Evolutionary conservation across 2,888 invertebrate species (phyloP).

Genomic region (Andrena bicolor): DNA sequence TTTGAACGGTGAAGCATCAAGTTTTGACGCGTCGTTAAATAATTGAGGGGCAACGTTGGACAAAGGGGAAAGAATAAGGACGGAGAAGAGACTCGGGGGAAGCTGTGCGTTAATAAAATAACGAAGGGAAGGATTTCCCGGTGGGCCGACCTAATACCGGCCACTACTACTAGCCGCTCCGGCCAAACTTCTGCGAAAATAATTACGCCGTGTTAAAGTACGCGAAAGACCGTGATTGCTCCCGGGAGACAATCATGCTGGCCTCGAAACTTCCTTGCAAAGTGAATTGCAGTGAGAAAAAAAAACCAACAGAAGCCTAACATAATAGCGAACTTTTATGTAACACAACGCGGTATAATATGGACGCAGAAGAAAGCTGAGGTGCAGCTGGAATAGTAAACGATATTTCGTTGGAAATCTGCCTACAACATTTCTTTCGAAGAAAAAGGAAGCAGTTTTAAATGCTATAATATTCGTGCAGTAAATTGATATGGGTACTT

Average conservation of each 20-base stretch:
- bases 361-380: background rate
- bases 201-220: background rate
- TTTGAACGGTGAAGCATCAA: conserved; percentile 9
- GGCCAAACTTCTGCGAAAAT: conserved; percentile 42
- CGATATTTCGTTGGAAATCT: background rate
- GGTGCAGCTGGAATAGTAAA: background rate
- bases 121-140: conserved; percentile 34
- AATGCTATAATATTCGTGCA: background rate
- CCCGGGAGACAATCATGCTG: background rate
- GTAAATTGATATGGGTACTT: background rate
- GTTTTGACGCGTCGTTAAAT: background rate
- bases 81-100: background rate
- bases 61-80: background rate
- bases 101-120: conserved; percentile 1
- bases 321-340: background rate
- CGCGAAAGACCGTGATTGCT: background rate
- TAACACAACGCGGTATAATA: background rate
- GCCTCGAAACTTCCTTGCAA: background rate
- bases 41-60: conserved; percentile 1
- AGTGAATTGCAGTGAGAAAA: background rate
- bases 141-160: conserved; percentile 33
- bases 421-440: background rate
- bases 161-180: conserved; percentile 9
- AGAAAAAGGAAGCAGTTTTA: background rate
- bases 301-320: background rate